Evolutionary conservation across 2,888 invertebrate species (phyloP).

Genomic region (Carpatolechia fugitivella): DNA sequence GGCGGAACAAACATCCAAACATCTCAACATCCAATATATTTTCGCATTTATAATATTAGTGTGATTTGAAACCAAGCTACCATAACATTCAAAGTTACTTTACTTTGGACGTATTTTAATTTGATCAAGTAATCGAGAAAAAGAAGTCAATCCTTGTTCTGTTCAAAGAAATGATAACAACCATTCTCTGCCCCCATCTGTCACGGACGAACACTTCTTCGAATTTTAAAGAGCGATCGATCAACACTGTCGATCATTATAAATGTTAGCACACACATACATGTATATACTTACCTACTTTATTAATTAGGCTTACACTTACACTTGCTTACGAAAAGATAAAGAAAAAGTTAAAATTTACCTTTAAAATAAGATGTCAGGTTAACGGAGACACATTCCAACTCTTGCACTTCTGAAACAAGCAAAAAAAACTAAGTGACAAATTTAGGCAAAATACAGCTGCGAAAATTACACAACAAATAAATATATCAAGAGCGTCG

Average conservation of each 20-base stretch:
- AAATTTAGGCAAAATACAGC: not conserved
- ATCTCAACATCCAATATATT: too few relatives aligned
- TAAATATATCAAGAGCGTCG: slow-evolving; percentile 32
- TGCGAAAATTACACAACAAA: not conserved
- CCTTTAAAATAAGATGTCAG: slow-evolving; percentile 54
- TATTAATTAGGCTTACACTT: not conserved
- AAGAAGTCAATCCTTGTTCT: too few relatives aligned
- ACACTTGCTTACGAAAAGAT: not conserved
- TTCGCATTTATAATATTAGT: too few relatives aligned
- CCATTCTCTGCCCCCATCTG: slow-evolving; percentile 33
- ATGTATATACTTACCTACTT: not conserved
- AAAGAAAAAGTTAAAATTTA: not conserved
- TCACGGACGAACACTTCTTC: slow-evolving; percentile 23
- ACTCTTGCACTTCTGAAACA: slow-evolving; percentile 70
- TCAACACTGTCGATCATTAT: not conserved
- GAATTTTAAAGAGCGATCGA: slow-evolving; percentile 9
- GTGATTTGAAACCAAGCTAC: too few relatives aligned
- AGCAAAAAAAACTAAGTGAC: slow-evolving; percentile 45
- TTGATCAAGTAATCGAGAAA: too few relatives aligned
- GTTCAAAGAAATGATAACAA: slow-evolving; percentile 38
- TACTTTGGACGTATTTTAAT: not conserved
- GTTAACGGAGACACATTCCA: slow-evolving; percentile 55
- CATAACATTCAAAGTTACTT: not conserved
- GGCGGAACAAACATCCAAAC: too few relatives aligned
- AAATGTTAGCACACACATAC: not conserved